phyloP scores from a whole-genome alignment of 2,113 vertebrate species.

The Myotis davidii region DNA sequence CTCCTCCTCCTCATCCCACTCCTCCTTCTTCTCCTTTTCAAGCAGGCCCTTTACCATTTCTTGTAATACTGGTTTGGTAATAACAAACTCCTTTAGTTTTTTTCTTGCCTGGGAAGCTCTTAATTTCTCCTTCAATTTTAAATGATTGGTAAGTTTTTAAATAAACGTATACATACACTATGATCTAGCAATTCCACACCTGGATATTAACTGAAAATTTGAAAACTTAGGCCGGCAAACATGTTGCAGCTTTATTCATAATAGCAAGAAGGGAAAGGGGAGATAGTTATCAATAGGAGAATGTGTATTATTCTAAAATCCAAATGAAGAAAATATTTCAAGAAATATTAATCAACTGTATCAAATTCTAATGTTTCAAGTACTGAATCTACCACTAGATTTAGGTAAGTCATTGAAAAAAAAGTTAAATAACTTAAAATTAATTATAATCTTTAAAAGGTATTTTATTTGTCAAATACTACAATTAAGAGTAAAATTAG shows the following conservation, averaged over 20 bases:
- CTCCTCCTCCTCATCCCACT: too few relatives aligned
- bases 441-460: neutral
- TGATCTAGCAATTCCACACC: neutral
- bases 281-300: neutral
- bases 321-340: conserved; percentile 31
- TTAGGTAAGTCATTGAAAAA: neutral
- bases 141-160: neutral
- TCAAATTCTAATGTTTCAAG: neutral
- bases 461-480: neutral
- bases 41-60: too few relatives aligned
- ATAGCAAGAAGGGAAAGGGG: neutral
- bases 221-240: neutral
- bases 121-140: too few relatives aligned
- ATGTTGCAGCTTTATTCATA: neutral
- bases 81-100: too few relatives aligned
- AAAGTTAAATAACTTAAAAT: neutral
- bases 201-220: neutral
- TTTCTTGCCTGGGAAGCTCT: too few relatives aligned
- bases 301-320: neutral
- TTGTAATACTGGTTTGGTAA: too few relatives aligned
- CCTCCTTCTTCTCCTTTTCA: too few relatives aligned
- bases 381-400: neutral
- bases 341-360: neutral
- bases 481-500: neutral
- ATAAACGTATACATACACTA: neutral